Evolutionary conservation across 1,140 invertebrate species (phyloP).

Genomic region (Berghia stephanieae): DNA sequence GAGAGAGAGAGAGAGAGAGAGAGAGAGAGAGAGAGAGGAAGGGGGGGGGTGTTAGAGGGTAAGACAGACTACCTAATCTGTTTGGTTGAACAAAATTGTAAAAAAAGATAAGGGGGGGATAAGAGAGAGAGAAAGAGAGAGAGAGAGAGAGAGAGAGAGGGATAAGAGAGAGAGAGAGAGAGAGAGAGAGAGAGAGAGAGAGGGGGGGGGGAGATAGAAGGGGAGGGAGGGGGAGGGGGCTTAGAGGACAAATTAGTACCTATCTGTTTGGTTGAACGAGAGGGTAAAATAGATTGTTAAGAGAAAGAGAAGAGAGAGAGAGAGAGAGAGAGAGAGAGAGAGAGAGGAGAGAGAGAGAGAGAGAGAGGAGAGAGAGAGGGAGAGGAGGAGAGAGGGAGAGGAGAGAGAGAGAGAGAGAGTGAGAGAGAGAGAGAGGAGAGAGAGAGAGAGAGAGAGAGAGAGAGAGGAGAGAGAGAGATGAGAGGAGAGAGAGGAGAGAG

Average conservation of each 20-base stretch:
- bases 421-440: not conserved
- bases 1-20: constrained; percentile 4
- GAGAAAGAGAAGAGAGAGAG: not conserved
- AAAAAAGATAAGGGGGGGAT: too few species aligned
- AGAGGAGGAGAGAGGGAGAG: not conserved
- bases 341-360: not conserved
- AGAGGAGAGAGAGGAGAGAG: not conserved
- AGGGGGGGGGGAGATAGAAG: not conserved
- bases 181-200: not conserved
- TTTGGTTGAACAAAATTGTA: too few species aligned
- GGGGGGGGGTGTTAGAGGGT: not conserved
- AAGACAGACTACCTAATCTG: too few species aligned
- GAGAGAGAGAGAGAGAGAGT: not conserved
- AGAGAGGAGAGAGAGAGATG: not conserved
- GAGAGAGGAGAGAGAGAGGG: not conserved
- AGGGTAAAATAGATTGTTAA: not conserved
- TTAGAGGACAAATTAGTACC: too few species aligned
- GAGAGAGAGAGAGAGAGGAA: not conserved
- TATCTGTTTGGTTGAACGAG: too few species aligned
- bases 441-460: not conserved
- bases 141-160: not conserved
- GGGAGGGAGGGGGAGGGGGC: too few species aligned
- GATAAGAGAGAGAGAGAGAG: not conserved
- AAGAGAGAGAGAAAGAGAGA: not conserved
- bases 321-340: not conserved